Conservation (phyloP, 2,888 invertebrate genomes). For the Pristionchus maxplancki region DNA sequence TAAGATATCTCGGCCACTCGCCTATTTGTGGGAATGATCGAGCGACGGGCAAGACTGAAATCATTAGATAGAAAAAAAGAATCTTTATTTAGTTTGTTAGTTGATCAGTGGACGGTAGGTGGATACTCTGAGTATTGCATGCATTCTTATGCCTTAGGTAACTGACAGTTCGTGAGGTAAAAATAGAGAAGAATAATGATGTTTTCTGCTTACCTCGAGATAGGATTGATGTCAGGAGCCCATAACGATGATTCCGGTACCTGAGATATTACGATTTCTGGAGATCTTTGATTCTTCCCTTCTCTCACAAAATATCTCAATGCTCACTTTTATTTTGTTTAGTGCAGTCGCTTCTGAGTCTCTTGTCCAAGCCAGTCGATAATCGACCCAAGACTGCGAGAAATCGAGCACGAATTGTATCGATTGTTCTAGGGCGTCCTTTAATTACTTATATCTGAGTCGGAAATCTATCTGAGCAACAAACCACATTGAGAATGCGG, state of each 20-base stretch:
- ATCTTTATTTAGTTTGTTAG: too few species aligned
- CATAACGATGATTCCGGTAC: conserved; percentile 20
- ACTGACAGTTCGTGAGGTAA: too few species aligned
- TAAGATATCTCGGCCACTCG: not conserved
- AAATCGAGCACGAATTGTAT: conserved; percentile 46
- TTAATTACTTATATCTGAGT: not conserved
- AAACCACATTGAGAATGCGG: conserved; percentile 15
- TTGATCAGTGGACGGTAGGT: too few species aligned
- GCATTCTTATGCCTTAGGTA: too few species aligned
- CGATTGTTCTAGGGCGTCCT: conserved; percentile 38
- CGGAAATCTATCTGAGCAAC: not conserved
- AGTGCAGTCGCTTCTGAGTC: not conserved
- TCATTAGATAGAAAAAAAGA: too few species aligned
- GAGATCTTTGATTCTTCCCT: not conserved
- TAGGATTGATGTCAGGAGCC: conserved; percentile 21
- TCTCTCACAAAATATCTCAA: not conserved
- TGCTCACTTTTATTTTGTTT: conserved; percentile 1
- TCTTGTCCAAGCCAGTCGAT: conserved; percentile 12
- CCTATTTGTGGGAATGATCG: conserved; percentile 29
- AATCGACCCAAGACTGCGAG: conserved; percentile 30
- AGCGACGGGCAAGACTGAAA: not conserved
- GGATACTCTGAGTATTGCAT: too few species aligned
- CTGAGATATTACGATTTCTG: not conserved
- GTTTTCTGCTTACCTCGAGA: conserved; percentile 1
- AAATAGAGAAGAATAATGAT: not conserved